phyloP scores from a whole-genome alignment of 1,140 invertebrate genomes.

The Panonychus citri region DNA sequence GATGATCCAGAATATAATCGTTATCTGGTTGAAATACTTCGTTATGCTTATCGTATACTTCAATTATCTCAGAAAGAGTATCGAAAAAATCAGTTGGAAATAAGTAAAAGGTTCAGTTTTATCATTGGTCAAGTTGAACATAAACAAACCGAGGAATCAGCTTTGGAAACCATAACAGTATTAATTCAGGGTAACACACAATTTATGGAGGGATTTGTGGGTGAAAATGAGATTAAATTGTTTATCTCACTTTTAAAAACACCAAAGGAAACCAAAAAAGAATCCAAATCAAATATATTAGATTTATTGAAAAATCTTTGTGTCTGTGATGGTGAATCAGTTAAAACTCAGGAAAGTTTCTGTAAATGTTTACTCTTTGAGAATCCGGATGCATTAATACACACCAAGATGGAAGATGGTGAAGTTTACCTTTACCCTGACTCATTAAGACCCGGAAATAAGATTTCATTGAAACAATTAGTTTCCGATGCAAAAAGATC shows the following conservation, averaged over 20 bases:
- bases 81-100: constrained; percentile 97
- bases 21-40: constrained; percentile 80
- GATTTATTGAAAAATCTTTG: constrained; percentile 97
- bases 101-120: constrained; percentile 95
- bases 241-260: constrained; percentile 89
- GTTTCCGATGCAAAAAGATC: constrained; percentile 26
- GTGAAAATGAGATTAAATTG: constrained; percentile 89
- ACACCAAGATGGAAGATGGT: constrained; percentile 33
- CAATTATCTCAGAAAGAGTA: constrained; percentile 90
- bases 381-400: constrained; percentile 77
- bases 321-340: constrained; percentile 93
- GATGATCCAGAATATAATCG: constrained; percentile 69
- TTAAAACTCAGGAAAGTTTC: constrained; percentile 94
- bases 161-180: constrained; percentile 97
- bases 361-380: constrained; percentile 84
- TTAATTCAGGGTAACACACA: constrained; percentile 93
- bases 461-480: constrained; percentile 11
- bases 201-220: constrained; percentile 91
- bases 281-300: constrained; percentile 24
- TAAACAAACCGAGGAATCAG: constrained; percentile 50
- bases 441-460: no score
- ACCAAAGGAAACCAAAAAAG: constrained; percentile 49
- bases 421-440: background rate
- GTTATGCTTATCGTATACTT: constrained; percentile 84
- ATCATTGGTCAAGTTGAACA: constrained; percentile 99